Evolutionary conservation across 2,888 invertebrate species (phyloP).

Genomic region (Odontocolon sp.): DNA sequence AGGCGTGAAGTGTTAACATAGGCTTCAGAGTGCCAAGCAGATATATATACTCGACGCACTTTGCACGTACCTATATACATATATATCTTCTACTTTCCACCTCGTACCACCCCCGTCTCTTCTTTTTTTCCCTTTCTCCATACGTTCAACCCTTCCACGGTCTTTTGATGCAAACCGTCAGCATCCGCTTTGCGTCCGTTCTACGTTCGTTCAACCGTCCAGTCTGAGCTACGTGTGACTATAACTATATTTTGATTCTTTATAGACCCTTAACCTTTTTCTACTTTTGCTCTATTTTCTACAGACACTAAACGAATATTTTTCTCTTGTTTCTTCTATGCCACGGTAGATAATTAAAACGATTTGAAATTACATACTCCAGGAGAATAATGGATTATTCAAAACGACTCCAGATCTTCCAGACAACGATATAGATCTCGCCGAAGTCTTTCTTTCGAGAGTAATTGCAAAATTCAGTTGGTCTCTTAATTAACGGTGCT

Average conservation of each 20-base stretch:
- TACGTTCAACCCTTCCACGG: slow-evolving; percentile 37
- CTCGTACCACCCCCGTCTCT: slow-evolving; percentile 9
- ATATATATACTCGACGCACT: slow-evolving; percentile 72
- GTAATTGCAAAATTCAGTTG: no score
- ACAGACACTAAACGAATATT: no score
- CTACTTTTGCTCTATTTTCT: background rate
- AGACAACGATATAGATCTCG: no score
- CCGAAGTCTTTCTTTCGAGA: no score
- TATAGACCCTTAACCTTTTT: no score
- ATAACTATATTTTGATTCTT: no score
- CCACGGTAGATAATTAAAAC: no score
- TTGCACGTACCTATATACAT: slow-evolving; percentile 58
- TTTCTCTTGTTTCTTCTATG: no score
- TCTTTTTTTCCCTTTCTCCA: slow-evolving; percentile 29
- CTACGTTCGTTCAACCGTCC: slow-evolving; percentile 43
- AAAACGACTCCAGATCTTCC: no score
- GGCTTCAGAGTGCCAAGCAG: slow-evolving; percentile 67
- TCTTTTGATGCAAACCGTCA: slow-evolving; percentile 54
- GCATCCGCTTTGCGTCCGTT: slow-evolving; percentile 42
- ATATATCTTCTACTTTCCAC: slow-evolving; percentile 42
- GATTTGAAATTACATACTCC: no score
- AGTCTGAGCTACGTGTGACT: slow-evolving; percentile 3
- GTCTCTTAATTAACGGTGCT: no score
- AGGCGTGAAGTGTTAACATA: slow-evolving; percentile 75
- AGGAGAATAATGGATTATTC: no score